These are phyloP conservation scores for Thymallus thymallus DNA, from an alignment of 2,113 vertebrate genomes.

Conservation along the genomic window DNA sequence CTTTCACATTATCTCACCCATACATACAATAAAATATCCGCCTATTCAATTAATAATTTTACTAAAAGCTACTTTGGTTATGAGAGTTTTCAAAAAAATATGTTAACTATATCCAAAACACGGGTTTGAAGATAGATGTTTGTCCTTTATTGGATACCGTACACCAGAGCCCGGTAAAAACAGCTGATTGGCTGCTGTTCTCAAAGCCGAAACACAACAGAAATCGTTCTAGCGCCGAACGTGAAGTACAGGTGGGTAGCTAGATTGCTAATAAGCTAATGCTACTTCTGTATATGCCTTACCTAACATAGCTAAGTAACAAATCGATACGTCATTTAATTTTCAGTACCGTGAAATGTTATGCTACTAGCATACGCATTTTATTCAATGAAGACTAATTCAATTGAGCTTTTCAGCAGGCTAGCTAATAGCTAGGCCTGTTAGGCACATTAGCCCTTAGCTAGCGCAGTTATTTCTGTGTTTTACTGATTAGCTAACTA, in stretches of 20 bases:
- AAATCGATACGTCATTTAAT: too few species aligned
- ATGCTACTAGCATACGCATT: too few species aligned
- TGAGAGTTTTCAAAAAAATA: not conserved
- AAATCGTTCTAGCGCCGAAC: slow-evolving; percentile 26
- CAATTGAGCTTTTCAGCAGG: not conserved
- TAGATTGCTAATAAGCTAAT: not conserved
- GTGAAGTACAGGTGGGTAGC: slow-evolving; percentile 42
- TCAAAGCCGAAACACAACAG: not conserved
- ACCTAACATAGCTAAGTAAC: not conserved
- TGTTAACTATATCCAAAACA: not conserved
- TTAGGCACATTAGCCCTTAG: too few species aligned
- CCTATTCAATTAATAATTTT: not conserved
- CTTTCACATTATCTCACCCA: not conserved
- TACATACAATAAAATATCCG: not conserved
- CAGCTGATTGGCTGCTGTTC: slow-evolving; percentile 51
- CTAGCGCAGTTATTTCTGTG: too few species aligned
- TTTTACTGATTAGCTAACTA: too few species aligned
- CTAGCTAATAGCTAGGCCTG: too few species aligned
- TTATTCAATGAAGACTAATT: not conserved
- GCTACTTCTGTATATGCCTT: not conserved
- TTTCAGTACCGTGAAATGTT: too few species aligned
- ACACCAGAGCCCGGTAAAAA: not conserved
- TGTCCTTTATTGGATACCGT: slow-evolving; percentile 52
- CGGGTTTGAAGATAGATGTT: not conserved
- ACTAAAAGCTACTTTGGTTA: not conserved